Conservation (phyloP, 2,888 invertebrate species). For the Torymus auratus region DNA sequence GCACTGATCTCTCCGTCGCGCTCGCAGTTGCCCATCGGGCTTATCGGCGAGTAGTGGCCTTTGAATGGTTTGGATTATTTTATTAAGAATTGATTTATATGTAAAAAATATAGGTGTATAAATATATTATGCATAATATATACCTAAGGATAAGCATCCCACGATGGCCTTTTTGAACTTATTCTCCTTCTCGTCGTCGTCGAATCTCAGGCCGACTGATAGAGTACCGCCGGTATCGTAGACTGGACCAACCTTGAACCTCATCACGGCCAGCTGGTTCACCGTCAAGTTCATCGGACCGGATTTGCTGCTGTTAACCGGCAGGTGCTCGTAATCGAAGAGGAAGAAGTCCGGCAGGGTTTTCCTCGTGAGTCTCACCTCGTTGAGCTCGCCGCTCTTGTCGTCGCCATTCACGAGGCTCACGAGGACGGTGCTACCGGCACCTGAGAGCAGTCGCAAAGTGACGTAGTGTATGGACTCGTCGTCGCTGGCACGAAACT, state of each 20-base stretch:
- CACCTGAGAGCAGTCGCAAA: slow-evolving; percentile 67
- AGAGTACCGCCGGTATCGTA: slow-evolving; percentile 90
- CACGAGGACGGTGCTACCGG: slow-evolving; percentile 62
- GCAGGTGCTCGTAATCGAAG: slow-evolving; percentile 85
- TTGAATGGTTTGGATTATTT: background rate
- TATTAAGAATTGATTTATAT: too few species aligned
- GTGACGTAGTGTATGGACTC: slow-evolving; percentile 68
- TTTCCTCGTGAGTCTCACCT: slow-evolving; percentile 78
- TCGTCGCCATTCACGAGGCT: slow-evolving; percentile 53
- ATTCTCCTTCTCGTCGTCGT: slow-evolving; percentile 64
- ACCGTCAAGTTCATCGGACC: slow-evolving; percentile 84
- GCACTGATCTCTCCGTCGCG: slow-evolving; percentile 49
- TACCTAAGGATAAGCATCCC: slow-evolving; percentile 78
- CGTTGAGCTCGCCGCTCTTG: background rate
- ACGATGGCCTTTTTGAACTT: slow-evolving; percentile 71
- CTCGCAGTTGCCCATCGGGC: slow-evolving; percentile 62
- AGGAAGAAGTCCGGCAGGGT: slow-evolving; percentile 86
- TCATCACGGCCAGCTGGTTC: slow-evolving; percentile 81
- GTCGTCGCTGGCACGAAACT: slow-evolving; percentile 68
- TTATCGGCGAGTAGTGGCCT: slow-evolving; percentile 34
- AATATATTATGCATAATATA: slow-evolving; percentile 1
- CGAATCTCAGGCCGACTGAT: slow-evolving; percentile 83
- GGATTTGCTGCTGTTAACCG: slow-evolving; percentile 81
- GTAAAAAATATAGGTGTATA: too few species aligned
- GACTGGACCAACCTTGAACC: slow-evolving; percentile 84